Base-by-base conservation (phyloP, 2,888 invertebrate genomes). In the Apamea monoglypha region DNA sequence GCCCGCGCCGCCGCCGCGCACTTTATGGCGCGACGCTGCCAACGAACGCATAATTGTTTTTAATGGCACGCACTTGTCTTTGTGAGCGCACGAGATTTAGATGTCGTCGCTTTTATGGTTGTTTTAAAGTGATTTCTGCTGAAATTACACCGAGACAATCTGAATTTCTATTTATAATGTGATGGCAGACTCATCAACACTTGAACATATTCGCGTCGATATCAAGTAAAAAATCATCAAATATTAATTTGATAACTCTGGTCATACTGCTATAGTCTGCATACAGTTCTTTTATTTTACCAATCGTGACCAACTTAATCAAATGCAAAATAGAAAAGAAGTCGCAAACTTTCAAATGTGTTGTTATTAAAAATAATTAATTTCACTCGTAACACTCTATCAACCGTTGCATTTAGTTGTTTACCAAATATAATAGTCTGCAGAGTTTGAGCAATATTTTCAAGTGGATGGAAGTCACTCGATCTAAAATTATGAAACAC, bases 41-140 rank as follows among this genome's bases (percentile, higher is more conserved):
- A 89, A 87, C 86, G 73, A 77, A 87, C 87, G 74, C 79, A 74
- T 88, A 75, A 90, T 89, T 87, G 89, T 88, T 88, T 89, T 87
- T 79, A 87, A 88, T 87, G 82, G 75, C 76, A 85, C 81, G 84
- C 80, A 89, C 84, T 87, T 82, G 80, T 86, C 74, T 82, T 81
- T 77, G 85, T 67, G 63, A 84, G 81, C 68, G 69, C 63, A 40
- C 14, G 74, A 81, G 70, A 81, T 79, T 78, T 80, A 84, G 68
- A 75, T 74, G 66, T 64, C 47, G 61, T 79, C 61, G 18, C 63
- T 74, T 74, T 84, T 78, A 74, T 68, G 59, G 25, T 59, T 63
- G 40, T 76, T 80, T 77, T 74, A 73, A 44, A 76, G 53, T 36
- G 67, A 59, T 74, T 66, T 64, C 50, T 63, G 71, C 44, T 71